Conservation (phyloP, 2,888 invertebrate species). For the Hydriomena furcata region DNA sequence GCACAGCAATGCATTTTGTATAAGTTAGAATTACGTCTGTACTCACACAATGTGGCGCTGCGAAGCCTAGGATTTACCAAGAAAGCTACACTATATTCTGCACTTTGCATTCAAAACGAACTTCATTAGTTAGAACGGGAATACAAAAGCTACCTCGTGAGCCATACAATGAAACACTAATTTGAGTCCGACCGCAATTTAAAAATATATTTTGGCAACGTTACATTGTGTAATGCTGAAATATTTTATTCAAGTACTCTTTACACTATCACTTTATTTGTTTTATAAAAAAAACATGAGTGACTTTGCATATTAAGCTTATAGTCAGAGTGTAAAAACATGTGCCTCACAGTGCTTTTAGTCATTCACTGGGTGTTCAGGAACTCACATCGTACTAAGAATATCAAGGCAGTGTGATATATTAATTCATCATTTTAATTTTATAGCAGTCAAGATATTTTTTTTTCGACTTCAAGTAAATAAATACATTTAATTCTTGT, state of each 20-base stretch:
- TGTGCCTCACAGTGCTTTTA: no score
- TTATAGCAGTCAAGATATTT: no score
- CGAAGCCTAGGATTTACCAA: constrained; percentile 25
- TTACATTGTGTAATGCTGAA: constrained; percentile 13
- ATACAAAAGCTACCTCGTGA: constrained; percentile 25
- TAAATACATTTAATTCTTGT: no score
- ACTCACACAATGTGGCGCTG: constrained; percentile 21
- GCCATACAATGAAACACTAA: constrained; percentile 22
- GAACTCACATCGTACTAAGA: no score
- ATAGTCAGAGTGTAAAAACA: no score
- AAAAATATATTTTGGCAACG: constrained; percentile 20
- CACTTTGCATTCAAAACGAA: constrained; percentile 31
- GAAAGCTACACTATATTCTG: constrained; percentile 29
- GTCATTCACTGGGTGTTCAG: no score
- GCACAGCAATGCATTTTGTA: constrained; percentile 24
- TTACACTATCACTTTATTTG: no score
- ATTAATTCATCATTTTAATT: no score
- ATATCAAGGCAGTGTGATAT: no score
- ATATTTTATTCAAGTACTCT: not conserved
- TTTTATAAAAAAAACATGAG: no score
- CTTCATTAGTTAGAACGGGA: constrained; percentile 30
- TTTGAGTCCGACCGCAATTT: constrained; percentile 17
- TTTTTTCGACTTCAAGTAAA: no score
- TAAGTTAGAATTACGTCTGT: constrained; percentile 30
- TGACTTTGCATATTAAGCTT: no score